phyloP scores from a whole-genome alignment of 1,140 invertebrate genomes.

The Aphaenogaster floridana region DNA sequence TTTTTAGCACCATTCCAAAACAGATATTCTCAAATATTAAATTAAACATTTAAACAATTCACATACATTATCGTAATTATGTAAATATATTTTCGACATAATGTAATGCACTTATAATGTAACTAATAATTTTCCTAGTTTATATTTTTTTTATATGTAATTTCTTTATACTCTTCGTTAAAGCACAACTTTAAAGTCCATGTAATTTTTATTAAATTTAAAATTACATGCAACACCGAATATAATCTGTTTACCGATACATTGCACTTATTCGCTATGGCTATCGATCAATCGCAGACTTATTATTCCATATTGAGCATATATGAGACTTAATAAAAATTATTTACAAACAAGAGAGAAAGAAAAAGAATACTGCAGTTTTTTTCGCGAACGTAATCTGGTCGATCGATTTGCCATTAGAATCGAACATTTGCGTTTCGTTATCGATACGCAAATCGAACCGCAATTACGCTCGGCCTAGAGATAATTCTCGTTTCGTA shows the following conservation, averaged over 20 bases:
- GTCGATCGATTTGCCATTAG: background rate
- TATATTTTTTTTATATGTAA: background rate
- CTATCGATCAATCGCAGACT: slow-evolving; percentile 46
- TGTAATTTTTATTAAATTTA: background rate
- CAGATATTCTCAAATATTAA: background rate
- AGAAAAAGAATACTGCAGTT: slow-evolving; percentile 37
- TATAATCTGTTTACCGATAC: background rate
- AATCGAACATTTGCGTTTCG: slow-evolving; percentile 21
- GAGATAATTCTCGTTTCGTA: slow-evolving; percentile 2
- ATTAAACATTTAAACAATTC: background rate
- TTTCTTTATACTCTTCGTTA: background rate
- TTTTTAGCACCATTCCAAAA: slow-evolving; percentile 22
- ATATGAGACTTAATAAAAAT: slow-evolving; percentile 1
- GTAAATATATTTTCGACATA: background rate
- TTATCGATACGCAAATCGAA: slow-evolving; percentile 26
- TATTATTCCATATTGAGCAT: slow-evolving; percentile 36
- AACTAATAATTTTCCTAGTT: background rate
- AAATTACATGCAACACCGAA: background rate
- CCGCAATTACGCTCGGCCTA: slow-evolving; percentile 10
- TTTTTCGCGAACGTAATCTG: slow-evolving; percentile 4
- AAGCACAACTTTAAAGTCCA: background rate
- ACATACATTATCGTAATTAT: background rate
- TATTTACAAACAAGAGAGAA: slow-evolving; percentile 41
- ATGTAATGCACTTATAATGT: background rate
- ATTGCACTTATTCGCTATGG: slow-evolving; percentile 43